Conservation (phyloP, 2,888 invertebrate species). For the Exocentrus adspersus region DNA sequence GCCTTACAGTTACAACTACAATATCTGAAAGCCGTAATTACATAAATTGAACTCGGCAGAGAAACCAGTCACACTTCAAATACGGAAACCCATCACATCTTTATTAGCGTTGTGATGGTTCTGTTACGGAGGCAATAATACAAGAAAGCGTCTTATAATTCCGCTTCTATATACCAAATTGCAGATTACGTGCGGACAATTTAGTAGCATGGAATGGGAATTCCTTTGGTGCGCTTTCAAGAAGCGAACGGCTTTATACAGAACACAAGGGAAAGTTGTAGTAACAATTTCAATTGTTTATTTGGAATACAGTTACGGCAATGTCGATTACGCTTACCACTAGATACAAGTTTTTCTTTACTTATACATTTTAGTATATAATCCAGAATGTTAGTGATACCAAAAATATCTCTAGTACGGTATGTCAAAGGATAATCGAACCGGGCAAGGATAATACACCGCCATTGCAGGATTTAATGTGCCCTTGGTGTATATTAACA, state of each 20-base stretch:
- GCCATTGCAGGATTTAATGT: background rate
- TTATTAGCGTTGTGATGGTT: constrained; percentile 25
- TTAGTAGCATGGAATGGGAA: background rate
- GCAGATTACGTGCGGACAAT: background rate
- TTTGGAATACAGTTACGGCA: no score
- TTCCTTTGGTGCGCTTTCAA: background rate
- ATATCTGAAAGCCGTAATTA: constrained; percentile 38
- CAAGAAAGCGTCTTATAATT: constrained; percentile 9
- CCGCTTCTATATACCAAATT: background rate
- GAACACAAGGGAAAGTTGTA: no score
- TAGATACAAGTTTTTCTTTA: no score
- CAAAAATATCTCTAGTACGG: no score
- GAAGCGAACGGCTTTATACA: background rate
- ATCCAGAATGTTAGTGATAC: no score
- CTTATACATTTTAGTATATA: no score
- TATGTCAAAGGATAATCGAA: background rate
- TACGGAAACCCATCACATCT: constrained; percentile 37
- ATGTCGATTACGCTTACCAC: no score
- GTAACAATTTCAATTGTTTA: no score
- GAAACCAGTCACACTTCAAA: constrained; percentile 37
- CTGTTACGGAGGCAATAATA: constrained; percentile 8
- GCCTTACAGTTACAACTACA: constrained; percentile 34
- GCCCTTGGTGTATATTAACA: background rate
- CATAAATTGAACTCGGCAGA: constrained; percentile 32
- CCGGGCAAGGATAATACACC: background rate